phyloP scores from a whole-genome alignment of 2,797 vertebrate genomes.

The Amphiprion clarkii region DNA sequence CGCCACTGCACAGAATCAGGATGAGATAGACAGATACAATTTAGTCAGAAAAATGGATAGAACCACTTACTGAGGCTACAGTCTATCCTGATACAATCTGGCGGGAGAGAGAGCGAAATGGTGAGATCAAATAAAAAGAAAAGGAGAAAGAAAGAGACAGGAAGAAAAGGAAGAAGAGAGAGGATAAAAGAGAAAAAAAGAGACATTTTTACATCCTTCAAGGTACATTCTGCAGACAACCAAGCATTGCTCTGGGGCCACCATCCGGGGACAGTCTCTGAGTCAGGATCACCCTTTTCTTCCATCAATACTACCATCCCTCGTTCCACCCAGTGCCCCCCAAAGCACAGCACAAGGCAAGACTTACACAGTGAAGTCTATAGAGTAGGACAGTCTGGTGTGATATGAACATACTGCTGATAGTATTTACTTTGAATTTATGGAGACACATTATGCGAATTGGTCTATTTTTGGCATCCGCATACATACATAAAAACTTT shows the following conservation, averaged over 20 bases:
- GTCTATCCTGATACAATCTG: constrained; percentile 99
- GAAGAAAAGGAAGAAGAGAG: constrained; percentile 54
- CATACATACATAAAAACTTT: not conserved
- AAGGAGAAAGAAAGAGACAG: constrained; percentile 49
- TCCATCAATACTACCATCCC: constrained; percentile 53
- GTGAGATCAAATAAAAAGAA: constrained; percentile 85
- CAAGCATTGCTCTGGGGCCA: constrained; percentile 86
- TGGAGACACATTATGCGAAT: not conserved
- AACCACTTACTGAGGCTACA: constrained; percentile 97
- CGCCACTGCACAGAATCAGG: constrained; percentile 65
- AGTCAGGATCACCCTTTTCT: constrained; percentile 88
- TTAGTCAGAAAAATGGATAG: constrained; percentile 78
- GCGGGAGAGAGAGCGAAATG: constrained; percentile 91
- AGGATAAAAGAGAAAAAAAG: constrained; percentile 59
- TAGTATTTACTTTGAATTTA: not conserved
- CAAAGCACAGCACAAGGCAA: constrained; percentile 78
- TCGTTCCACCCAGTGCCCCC: constrained; percentile 12
- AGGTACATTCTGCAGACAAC: constrained; percentile 93
- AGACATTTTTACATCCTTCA: constrained; percentile 96
- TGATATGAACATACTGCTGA: not conserved
- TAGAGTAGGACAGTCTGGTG: not conserved
- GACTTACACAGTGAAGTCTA: not conserved
- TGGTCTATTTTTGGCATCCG: not conserved
- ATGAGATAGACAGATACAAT: constrained; percentile 71
- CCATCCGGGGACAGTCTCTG: constrained; percentile 92